Evolutionary conservation across 2,113 vertebrate genomes (phyloP), one percentile per base, ranked within the genome.

Genomic region (Chitala chitala): DNA sequence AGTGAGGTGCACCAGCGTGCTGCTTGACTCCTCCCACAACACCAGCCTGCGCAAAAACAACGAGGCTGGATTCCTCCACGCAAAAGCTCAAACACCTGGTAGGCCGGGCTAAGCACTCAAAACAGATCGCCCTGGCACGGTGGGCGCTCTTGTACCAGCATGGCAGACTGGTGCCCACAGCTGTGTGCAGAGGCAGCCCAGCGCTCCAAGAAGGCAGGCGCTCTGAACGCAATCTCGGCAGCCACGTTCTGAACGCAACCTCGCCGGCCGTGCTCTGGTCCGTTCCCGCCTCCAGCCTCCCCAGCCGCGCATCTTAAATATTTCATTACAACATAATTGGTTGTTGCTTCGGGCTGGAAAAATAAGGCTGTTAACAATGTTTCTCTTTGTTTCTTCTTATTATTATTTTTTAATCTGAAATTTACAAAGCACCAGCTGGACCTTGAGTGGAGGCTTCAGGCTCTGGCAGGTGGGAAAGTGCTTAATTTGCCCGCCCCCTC

Each of bases 311-410:
- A 81, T 82, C 83, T 82, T 91, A 90, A 91, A 91, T 92, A 91
- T 91, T 91, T 91, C 80, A 91, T 89, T 85, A 89, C 79, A 83
- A 87, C 84, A 86, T 91, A 90, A 91, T 91, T 88, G 88, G 84
- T 88, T 86, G 83, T 83, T 84, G 87, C 88, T 91, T 80, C 84
- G 82, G 89, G 89, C 88, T 87, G 87, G 58, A 82, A 82, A n/a
- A 88, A 87, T 84, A 86, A 85, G 81, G 79, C 84, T 75, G 82
- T 69, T 81, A 83, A 79, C 82, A 82, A 84, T 81, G 79, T 76
- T 81, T 82, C 72, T 77, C 68, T 68, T 73, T 66, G 84, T 81
- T 74, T 80, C 82, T 81, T 75, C 69, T 20, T 48, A 44, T 75
- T 51, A 36, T 59, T 81, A 84, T 77, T 44, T 68, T 55, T 83